Percentiles rank a stretch among this genome's conserved stretches.
phyloP scores from a whole-genome alignment of 1,140 invertebrate genomes.

The Trachelipus rathkii region DNA sequence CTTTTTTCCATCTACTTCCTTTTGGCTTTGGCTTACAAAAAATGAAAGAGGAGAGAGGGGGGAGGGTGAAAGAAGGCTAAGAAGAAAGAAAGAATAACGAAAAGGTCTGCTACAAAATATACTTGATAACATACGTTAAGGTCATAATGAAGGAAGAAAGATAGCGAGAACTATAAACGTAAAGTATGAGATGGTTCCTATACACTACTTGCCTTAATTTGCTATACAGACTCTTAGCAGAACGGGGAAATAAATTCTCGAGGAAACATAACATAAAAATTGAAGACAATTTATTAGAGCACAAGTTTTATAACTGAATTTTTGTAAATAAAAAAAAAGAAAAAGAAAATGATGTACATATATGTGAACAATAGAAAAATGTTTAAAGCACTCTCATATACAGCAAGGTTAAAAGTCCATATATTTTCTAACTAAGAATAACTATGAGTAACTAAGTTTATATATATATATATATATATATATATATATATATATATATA shows the following conservation, averaged over 20 bases:
- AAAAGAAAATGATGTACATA: too few relatives aligned
- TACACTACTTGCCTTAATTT: constrained; percentile 4
- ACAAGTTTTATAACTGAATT: not conserved
- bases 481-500: too few relatives aligned
- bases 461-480: too few relatives aligned
- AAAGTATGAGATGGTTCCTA: constrained; percentile 5
- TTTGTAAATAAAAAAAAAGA: not conserved
- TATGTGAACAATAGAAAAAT: too few relatives aligned
- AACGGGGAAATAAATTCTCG: not conserved
- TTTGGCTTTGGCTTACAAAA: not conserved
- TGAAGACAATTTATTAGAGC: not conserved
- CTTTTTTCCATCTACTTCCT: not conserved
- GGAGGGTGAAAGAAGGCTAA: not conserved
- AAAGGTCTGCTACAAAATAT: not conserved
- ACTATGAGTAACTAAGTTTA: too few relatives aligned
- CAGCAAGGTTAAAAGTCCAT: too few relatives aligned
- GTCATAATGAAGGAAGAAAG: constrained; percentile 7
- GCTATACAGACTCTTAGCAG: not conserved
- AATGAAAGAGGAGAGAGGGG: not conserved
- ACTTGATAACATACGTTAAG: constrained; percentile 11
- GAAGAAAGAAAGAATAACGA: too few relatives aligned
- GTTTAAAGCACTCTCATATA: too few relatives aligned
- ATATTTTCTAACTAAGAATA: too few relatives aligned
- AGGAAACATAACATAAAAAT: constrained; percentile 6
- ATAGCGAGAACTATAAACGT: constrained; percentile 2